These are phyloP conservation scores for Sus scrofa DNA, from an alignment of 2,113 vertebrate species.

Conservation along the genomic window DNA sequence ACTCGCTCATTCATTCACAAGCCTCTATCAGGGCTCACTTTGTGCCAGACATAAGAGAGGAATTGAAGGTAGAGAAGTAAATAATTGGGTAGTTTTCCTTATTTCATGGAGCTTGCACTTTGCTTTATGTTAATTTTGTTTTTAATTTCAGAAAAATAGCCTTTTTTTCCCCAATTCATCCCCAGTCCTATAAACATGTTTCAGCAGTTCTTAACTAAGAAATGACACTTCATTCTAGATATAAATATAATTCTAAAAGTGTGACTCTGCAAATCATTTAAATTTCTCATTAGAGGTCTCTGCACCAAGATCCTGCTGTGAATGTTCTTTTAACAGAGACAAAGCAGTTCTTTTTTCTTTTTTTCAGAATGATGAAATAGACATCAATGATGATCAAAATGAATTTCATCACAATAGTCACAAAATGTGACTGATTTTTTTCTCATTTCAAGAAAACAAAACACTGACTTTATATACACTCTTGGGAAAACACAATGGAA, in stretches of 20 bases:
- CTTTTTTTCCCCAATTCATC: neutral
- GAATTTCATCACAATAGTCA: slow-evolving; percentile 8
- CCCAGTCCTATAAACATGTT: neutral
- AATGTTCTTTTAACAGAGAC: slow-evolving; percentile 48
- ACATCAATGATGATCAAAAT: slow-evolving; percentile 17
- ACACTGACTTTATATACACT: neutral
- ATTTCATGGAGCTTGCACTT: neutral
- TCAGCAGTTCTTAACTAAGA: neutral
- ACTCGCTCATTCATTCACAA: neutral
- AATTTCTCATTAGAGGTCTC: slow-evolving; percentile 58
- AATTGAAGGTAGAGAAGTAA: neutral
- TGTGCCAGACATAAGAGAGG: neutral
- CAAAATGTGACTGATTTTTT: slow-evolving; percentile 52
- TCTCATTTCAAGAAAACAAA: slow-evolving; percentile 7
- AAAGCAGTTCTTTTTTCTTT: neutral
- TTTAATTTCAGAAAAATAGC: neutral
- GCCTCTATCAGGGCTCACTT: neutral
- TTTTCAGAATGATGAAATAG: slow-evolving; percentile 27
- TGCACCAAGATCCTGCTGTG: neutral
- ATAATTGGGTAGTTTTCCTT: neutral
- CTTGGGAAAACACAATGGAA: neutral
- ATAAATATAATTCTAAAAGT: slow-evolving; percentile 41
- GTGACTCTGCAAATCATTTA: slow-evolving; percentile 46
- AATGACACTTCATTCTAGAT: slow-evolving; percentile 19
- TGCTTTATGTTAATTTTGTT: neutral